Base-by-base conservation (phyloP, 2,113 vertebrate species). In the Muntiacus reevesi region DNA sequence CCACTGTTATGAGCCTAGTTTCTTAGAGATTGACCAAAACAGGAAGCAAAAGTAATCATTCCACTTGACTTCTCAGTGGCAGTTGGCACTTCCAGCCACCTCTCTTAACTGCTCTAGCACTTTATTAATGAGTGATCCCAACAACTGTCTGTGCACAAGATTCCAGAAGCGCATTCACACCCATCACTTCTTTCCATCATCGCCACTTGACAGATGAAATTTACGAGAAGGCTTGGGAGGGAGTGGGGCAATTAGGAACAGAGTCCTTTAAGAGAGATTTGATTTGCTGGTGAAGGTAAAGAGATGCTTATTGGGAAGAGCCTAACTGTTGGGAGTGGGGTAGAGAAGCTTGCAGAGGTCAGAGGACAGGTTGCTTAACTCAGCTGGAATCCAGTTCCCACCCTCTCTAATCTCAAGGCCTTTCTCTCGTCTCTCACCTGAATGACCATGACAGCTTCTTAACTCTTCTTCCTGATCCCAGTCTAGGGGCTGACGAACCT, bases 1-100 rank as follows among this genome's bases (percentile, higher is more conserved):
- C 47, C 2, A 14, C 16, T 71, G 9, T 25, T 78, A 40, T 83
- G 13, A 93, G 36, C 36, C 57, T 36, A 23, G 19, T 54, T 74
- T 86, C 83, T 59, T 36, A 81, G n/a, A 86, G 11, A 93, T 0
- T 82, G 94, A 91, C 9, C 88, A 88, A 93, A 95, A 96, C 89
- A 85, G 64, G 64, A 96, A 83, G 71, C 43, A 60, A 91, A 93
- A 67, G 33, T 30, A 76, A 67, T 71, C 25, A 36, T 16, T 2
- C 76, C 33, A 45, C 50, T 54, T 50, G 71, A 87, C 36, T 27
- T 27, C 25, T 60, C 36, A 50, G n/a, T 21, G 54, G 67, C 81
- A 86, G 52, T 0, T 27, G 45, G 15, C 40, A 36, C 27, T 55
- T 59, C 10, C 28, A 16, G 45, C 33, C 11, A 1, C 60, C 47